phyloP scores from a whole-genome alignment of 2,797 vertebrate species.

The Halcyon chelicuti region DNA sequence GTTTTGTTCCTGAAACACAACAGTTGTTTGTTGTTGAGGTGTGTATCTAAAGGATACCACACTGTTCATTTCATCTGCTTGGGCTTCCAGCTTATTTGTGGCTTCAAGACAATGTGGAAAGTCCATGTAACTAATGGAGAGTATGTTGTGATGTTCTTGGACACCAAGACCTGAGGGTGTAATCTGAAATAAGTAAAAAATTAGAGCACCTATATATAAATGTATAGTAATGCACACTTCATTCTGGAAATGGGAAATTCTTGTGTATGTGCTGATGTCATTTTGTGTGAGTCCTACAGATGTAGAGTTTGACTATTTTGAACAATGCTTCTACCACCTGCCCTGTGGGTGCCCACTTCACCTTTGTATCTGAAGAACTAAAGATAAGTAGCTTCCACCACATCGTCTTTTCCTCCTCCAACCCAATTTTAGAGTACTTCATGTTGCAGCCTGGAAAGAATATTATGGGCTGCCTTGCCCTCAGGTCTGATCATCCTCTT shows the following conservation, averaged over 20 bases:
- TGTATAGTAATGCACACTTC: background rate
- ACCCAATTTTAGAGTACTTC: background rate
- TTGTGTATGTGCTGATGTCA: background rate
- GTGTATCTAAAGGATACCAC: background rate
- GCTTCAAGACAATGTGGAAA: background rate
- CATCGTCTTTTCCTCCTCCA: background rate
- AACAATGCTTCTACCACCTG: background rate
- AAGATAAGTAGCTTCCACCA: background rate
- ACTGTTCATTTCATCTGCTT: background rate
- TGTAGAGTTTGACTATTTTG: background rate
- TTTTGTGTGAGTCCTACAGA: background rate
- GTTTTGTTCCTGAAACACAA: background rate
- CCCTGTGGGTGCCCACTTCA: background rate
- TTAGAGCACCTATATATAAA: background rate
- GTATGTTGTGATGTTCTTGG: background rate
- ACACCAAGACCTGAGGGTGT: background rate
- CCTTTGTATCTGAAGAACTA: background rate
- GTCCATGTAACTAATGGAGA: background rate
- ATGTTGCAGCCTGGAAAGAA: background rate
- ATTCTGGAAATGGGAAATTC: background rate
- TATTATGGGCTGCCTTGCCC: background rate
- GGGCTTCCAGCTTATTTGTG: accelerated
- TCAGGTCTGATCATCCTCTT: background rate
- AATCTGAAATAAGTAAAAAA: background rate
- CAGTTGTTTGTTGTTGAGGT: background rate